Evolutionary conservation across 2,113 vertebrate genomes (phyloP).

Genomic region (Odontophorus gujanensis): DNA sequence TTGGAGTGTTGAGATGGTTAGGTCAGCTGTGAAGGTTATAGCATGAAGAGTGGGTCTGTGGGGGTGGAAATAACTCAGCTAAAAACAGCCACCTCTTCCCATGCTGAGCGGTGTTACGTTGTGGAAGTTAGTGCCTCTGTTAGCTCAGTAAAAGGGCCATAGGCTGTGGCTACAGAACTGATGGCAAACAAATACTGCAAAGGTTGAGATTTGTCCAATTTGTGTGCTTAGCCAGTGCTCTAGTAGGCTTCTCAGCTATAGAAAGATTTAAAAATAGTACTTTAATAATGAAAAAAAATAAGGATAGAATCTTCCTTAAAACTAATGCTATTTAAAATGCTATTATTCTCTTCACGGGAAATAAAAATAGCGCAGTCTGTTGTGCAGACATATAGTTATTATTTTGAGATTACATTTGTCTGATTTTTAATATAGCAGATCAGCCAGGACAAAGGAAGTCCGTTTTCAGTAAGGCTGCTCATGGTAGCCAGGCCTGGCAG

Average conservation of each 20-base stretch:
- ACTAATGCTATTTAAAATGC: background rate
- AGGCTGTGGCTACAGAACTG: accelerated
- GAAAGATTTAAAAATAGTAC: background rate
- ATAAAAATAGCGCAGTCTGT: background rate
- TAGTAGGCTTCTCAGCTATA: background rate
- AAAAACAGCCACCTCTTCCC: background rate
- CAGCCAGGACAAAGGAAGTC: background rate
- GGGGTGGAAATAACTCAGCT: background rate
- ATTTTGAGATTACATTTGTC: background rate
- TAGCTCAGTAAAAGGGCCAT: background rate
- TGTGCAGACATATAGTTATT: background rate
- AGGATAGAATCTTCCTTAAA: background rate
- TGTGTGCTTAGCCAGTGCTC: background rate
- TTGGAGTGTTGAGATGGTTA: background rate
- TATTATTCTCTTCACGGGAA: background rate
- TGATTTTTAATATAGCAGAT: background rate
- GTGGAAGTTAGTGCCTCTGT: background rate
- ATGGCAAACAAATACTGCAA: background rate
- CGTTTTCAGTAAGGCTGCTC: background rate
- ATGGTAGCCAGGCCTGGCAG: background rate
- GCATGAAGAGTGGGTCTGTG: background rate
- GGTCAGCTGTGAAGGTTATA: background rate
- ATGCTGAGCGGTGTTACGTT: background rate
- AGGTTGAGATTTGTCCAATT: background rate
- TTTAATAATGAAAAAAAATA: background rate